Conservation (phyloP, 2,113 vertebrate species). For the Athene cunicularia region DNA sequence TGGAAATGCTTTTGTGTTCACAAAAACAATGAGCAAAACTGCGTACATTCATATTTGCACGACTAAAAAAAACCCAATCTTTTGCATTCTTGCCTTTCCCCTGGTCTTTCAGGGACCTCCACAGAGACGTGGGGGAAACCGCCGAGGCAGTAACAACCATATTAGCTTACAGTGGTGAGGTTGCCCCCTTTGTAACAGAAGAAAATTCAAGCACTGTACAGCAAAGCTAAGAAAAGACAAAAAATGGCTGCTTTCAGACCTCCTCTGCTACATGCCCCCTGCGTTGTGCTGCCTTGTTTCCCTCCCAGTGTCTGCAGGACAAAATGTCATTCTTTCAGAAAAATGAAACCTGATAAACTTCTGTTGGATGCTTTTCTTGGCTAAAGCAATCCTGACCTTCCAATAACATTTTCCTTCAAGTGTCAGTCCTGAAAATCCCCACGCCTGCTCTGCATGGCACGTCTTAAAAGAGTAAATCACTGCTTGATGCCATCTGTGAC, state of each 20-base stretch:
- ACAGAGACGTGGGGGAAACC: neutral
- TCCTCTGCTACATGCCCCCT: neutral
- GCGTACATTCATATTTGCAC: fast-evolving
- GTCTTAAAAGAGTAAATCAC: neutral
- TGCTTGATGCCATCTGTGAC: neutral
- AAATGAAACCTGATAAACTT: neutral
- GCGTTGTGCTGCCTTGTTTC: neutral
- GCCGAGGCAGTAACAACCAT: neutral
- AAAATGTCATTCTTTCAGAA: neutral
- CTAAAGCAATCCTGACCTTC: neutral
- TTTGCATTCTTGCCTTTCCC: too few relatives aligned
- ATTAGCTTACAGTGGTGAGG: neutral
- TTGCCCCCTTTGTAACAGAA: neutral
- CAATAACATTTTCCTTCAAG: neutral
- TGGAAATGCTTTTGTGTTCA: neutral
- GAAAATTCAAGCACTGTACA: neutral
- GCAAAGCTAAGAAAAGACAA: neutral
- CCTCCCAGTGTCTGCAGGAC: neutral
- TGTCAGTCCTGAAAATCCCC: neutral
- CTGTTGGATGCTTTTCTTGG: neutral
- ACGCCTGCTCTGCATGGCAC: neutral
- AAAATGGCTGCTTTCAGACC: neutral
- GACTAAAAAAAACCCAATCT: neutral
- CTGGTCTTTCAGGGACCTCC: neutral
- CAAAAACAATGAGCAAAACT: neutral